Conservation (phyloP, 2,797 vertebrate species). For the Orientallactaga sibirica region DNA sequence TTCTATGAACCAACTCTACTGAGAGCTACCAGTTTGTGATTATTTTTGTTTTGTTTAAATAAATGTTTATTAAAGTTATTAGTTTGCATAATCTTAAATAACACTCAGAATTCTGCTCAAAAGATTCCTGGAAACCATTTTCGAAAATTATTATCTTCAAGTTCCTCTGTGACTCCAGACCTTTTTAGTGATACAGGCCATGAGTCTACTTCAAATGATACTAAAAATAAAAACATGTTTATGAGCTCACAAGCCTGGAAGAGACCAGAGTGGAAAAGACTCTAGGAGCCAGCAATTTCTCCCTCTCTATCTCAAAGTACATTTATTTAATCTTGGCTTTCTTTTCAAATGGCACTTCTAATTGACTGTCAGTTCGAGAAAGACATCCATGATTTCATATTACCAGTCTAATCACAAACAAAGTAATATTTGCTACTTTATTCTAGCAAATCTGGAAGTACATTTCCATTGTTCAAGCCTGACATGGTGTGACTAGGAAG, state of each 20-base stretch:
- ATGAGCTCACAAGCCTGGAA: neutral
- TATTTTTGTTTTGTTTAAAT: neutral
- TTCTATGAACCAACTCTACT: neutral
- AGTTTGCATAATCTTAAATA: neutral
- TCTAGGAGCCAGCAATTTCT: neutral
- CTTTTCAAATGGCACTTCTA: neutral
- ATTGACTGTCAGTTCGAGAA: neutral
- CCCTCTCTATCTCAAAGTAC: neutral
- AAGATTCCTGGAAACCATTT: neutral
- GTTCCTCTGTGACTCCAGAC: neutral
- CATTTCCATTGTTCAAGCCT: neutral
- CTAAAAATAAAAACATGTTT: neutral
- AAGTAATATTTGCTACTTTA: neutral
- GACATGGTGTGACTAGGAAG: neutral
- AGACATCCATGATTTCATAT: neutral
- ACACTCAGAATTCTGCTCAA: neutral
- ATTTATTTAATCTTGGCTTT: neutral
- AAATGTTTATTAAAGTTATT: neutral
- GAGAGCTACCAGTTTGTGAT: neutral
- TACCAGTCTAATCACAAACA: neutral
- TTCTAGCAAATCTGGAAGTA: neutral
- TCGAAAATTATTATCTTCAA: neutral
- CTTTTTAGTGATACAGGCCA: neutral
- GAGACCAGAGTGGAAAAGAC: neutral
- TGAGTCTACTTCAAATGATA: neutral